Conservation (phyloP, 2,797 vertebrate species). For the Buphagus erythrorhynchus region DNA sequence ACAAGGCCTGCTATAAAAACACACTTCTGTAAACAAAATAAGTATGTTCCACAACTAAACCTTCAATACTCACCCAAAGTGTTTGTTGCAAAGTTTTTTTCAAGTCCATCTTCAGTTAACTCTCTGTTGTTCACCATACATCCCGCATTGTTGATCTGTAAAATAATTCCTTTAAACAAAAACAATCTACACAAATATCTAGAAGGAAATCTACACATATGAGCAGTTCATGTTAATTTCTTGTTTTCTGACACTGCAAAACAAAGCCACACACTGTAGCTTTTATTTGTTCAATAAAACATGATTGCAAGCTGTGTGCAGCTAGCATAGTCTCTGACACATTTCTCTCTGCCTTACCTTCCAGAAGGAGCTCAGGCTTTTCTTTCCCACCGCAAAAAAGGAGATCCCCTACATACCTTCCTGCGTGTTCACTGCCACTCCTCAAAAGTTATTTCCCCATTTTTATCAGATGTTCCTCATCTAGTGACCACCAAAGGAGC, state of each 20-base stretch:
- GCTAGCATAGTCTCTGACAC: neutral
- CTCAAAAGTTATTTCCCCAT: neutral
- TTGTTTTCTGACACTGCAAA: neutral
- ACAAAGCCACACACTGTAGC: neutral
- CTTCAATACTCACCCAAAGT: slow-evolving; percentile 79
- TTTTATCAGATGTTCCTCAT: neutral
- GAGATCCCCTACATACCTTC: neutral
- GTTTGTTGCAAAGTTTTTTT: slow-evolving; percentile 90
- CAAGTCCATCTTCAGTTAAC: slow-evolving; percentile 84
- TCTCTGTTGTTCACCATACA: slow-evolving; percentile 89
- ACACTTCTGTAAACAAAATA: neutral
- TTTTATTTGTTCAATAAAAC: neutral
- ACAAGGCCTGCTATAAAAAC: neutral
- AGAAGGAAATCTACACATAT: neutral
- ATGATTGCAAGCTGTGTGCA: neutral
- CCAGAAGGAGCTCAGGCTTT: neutral
- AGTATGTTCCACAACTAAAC: neutral
- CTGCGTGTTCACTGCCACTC: neutral
- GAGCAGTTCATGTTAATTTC: neutral
- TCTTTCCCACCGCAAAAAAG: neutral
- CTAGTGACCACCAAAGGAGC: neutral
- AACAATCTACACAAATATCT: neutral
- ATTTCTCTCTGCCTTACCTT: neutral
- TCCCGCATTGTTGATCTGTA: slow-evolving; percentile 87
- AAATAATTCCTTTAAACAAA: neutral